Evolutionary conservation across 2,888 invertebrate genomes (phyloP), one percentile per base, ranked within the genome.

Genomic region (Epicampocera succincta): DNA sequence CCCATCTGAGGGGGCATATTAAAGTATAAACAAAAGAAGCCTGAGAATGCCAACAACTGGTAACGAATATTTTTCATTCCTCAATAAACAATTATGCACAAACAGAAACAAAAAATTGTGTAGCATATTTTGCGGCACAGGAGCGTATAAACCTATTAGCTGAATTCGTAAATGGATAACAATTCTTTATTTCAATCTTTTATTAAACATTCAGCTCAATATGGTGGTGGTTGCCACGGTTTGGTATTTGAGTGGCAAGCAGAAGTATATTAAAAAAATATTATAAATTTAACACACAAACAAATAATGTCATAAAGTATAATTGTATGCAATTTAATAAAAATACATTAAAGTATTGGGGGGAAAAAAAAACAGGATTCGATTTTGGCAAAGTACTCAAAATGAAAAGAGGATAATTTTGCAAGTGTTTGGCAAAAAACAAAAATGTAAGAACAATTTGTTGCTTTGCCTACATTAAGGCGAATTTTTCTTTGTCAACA

Each of bases 31-130:
- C 12, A 25, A 44, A 65, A 75, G 2, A 29, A 46, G 33, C 58
- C 60, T 82, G 82, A 66, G 82, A 82, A 82, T 58, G 46, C 44
- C 15, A 21, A 69, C 82, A 83, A 72, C 46, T 78, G 84, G 75
- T 80, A 83, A 83, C 11, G 13, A 15, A 11, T 85, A 44, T 29
- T 50, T 72, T 66, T 44, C 54, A 68, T 75, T 68, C 56, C 52
- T n/a, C 79, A 83, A 75, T 52, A 79, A 68, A 79, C 29, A 75
- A 63, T 71, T 78, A 63, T 79, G 72, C 60, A 66, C 8, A 77
- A 61, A 69, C 9, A 17, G 2, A 38, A 44, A 8, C 0, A 50
- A 13, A 9, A 25, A 33, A 44, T 50, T 11, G 11, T 65, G 6
- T 54, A 54, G 54, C 72, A 61, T 72, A 61, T 52, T 13, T 52